Percentiles rank a stretch among this genome's conserved stretches.
phyloP scores from a whole-genome alignment of 2,113 vertebrate genomes.

The Microtus pennsylvanicus region DNA sequence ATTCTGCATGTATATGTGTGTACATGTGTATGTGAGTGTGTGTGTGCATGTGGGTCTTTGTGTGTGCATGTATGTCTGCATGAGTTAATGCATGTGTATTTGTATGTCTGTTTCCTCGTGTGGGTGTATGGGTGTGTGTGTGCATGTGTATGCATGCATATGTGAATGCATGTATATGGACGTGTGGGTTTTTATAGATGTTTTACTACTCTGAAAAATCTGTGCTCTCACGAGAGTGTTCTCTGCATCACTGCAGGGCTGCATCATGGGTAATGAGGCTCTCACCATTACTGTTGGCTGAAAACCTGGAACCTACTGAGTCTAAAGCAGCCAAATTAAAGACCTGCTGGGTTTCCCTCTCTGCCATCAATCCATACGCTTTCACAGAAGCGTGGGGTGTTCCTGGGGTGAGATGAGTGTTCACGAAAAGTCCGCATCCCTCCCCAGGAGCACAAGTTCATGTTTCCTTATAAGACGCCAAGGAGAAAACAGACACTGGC shows the following conservation, averaged over 20 bases:
- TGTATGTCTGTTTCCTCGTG: not conserved
- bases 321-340: slow-evolving; percentile 25
- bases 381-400: not conserved
- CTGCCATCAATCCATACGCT: not conserved
- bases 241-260: no score
- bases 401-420: not conserved
- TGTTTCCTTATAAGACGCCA: not conserved
- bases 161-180: no score
- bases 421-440: not conserved
- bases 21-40: not conserved
- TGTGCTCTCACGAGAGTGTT: not conserved
- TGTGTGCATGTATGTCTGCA: not conserved
- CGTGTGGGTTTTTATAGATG: not conserved
- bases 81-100: not conserved
- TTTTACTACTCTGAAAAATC: not conserved
- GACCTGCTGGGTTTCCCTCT: not conserved
- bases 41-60: not conserved
- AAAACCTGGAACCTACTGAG: not conserved
- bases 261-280: rapidly evolving
- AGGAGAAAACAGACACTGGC: not conserved
- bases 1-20: not conserved
- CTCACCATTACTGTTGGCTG: not conserved
- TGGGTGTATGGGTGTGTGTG: not conserved
- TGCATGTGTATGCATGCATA: not conserved
- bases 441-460: not conserved